phyloP scores from a whole-genome alignment of 2,888 invertebrate genomes.

The Flexamia atlantica region DNA sequence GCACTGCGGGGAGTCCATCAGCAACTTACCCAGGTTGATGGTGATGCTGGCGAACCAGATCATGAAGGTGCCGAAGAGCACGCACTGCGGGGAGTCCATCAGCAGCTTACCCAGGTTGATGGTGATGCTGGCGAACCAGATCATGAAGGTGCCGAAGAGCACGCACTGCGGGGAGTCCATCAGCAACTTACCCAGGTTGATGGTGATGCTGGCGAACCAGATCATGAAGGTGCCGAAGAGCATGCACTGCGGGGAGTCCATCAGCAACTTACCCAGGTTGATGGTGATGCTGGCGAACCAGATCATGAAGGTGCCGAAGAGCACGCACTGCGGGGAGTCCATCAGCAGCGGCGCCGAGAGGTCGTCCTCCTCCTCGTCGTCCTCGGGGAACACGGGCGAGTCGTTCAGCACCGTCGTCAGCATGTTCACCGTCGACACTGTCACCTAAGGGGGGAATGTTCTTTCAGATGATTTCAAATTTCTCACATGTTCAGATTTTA shows the following conservation, averaged over 20 bases:
- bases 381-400: slow-evolving; percentile 91
- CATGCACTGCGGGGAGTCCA: slow-evolving; percentile 92
- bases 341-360: slow-evolving; percentile 85
- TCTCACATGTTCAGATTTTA: no score
- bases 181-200: slow-evolving; percentile 84
- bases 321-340: slow-evolving; percentile 93
- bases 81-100: no score
- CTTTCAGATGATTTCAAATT: no score
- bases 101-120: no score
- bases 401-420: slow-evolving; percentile 91
- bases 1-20: no score
- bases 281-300: slow-evolving; percentile 96
- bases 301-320: slow-evolving; percentile 95
- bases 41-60: no score
- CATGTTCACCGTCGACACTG: slow-evolving; percentile 94
- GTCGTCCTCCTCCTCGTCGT: slow-evolving; percentile 82
- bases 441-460: slow-evolving; percentile 77
- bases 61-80: no score
- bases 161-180: no score
- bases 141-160: no score
- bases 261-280: slow-evolving; percentile 82
- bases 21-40: no score
- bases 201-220: slow-evolving; percentile 94
- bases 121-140: no score
- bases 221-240: slow-evolving; percentile 95